phyloP scores from a whole-genome alignment of 2,113 vertebrate species.

The Lamprologus lemairii region DNA sequence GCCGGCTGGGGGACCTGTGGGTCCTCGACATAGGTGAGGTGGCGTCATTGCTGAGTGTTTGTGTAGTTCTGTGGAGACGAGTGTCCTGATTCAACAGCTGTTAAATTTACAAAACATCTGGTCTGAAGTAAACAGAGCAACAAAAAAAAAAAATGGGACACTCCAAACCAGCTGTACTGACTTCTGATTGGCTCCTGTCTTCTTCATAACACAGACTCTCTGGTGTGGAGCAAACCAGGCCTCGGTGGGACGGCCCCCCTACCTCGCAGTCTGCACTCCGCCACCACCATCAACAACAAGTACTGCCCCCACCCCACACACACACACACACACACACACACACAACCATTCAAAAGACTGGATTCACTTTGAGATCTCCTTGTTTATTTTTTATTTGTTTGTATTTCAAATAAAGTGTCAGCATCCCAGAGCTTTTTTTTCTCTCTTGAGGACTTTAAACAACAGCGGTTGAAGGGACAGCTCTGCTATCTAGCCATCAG shows the following conservation, averaged over 20 bases:
- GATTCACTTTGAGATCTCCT: not conserved
- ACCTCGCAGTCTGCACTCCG: slow-evolving; percentile 86
- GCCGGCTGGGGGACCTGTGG: slow-evolving; percentile 89
- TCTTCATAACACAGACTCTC: slow-evolving; percentile 66
- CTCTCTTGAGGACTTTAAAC: not conserved
- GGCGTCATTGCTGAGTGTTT: not conserved
- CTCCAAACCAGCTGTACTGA: not conserved
- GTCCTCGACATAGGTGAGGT: slow-evolving; percentile 83
- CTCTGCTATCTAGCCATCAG: not conserved
- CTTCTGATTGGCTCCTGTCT: not conserved
- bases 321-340: fast-evolving
- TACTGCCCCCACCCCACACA: not conserved
- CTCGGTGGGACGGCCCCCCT: slow-evolving; percentile 83
- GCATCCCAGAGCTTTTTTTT: not conserved
- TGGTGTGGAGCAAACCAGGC: slow-evolving; percentile 87
- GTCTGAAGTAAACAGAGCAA: not conserved
- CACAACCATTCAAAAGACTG: not conserved
- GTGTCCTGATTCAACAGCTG: not conserved
- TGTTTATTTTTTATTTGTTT: not conserved
- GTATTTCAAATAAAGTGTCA: not conserved
- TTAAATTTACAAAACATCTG: not conserved
- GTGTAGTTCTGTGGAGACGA: not conserved
- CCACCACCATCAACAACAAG: slow-evolving; percentile 89
- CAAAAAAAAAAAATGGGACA: fast-evolving
- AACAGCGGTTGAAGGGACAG: not conserved